Evolutionary conservation across 2,113 vertebrate genomes (phyloP), one percentile per base, ranked within the genome.

Genomic region (Monarcha castaneiventris): DNA sequence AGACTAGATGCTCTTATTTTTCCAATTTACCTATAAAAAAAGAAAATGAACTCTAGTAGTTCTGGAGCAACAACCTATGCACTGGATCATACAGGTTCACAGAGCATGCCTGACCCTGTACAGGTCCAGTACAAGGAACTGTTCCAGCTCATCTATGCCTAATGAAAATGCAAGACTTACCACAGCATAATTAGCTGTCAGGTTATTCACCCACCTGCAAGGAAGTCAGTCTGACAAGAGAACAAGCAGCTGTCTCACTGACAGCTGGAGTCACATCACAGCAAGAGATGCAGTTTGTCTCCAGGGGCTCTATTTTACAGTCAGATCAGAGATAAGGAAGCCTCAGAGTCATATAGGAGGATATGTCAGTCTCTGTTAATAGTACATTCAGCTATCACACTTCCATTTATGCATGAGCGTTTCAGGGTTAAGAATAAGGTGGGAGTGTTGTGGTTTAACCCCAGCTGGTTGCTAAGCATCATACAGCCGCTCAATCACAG

Each of bases 111-210:
- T 64, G 58, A 27, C 7, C 6, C 9, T 4, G 19, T 37, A 51
- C 10, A 43, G 11, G 25, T 58, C 39, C 30, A n/a, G 20, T 66
- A 71, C 43, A 44, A 92, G 84, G 20, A 83, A 63, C 12, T 84
- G 52, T 44, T 85, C n/a, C 25, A 49, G 41, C 23, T 89, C 35
- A 66, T 62, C 62, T 84, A 30, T 5, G 4, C 29, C 30, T 76
- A 77, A 84, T 82, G 43, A 94, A 94, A 94, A 88, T 56, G n/a
- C 11, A 64, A 49, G 41, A 46, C 5, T 63, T 77, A 35, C 49
- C 30, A 66, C 44, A 73, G 37, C 32, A 79, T 78, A 91, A 91
- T 76, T 90, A 90, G n/a, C 67, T 94, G 69, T 59, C 82, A 83
- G 16, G 27, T 81, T 83, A 87, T 81, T 95, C 33, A 16, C n/a